Conservation (phyloP, 1,140 invertebrate species). For the Drosophila mayri region DNA sequence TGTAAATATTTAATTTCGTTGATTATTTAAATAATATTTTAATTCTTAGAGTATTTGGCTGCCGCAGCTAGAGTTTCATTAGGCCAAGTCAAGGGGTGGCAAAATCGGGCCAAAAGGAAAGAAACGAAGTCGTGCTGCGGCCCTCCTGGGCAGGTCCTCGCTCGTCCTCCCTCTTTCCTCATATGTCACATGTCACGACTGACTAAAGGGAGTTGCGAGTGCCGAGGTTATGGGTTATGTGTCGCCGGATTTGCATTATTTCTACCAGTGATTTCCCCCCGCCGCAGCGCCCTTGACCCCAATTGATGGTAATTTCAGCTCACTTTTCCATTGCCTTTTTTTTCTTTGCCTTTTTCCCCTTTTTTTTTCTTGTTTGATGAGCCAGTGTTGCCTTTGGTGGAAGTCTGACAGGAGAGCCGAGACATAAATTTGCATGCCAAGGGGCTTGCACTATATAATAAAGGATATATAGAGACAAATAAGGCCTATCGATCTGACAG, state of each 20-base stretch:
- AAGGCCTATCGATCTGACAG: slow-evolving; percentile 3
- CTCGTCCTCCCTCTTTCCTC: background rate
- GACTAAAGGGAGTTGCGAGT: slow-evolving; percentile 32
- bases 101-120: background rate
- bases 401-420: slow-evolving; percentile 27
- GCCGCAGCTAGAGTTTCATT: slow-evolving; percentile 59
- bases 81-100: slow-evolving; percentile 16
- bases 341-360: background rate
- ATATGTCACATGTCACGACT: slow-evolving; percentile 59
- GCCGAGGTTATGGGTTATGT: slow-evolving; percentile 28
- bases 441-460: background rate
- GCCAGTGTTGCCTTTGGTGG: slow-evolving; percentile 9
- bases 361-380: slow-evolving; percentile 10
- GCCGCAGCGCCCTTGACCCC: slow-evolving; percentile 62
- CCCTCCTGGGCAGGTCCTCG: background rate
- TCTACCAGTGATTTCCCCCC: slow-evolving; percentile 18
- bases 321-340: slow-evolving; percentile 11
- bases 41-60: slow-evolving; percentile 11
- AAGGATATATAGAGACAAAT: background rate
- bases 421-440: slow-evolving; percentile 41
- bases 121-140: slow-evolving; percentile 6
- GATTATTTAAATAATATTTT: background rate
- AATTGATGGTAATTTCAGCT: slow-evolving; percentile 54
- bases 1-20: too few species aligned
- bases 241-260: slow-evolving; percentile 35